Base-by-base conservation (phyloP, 2,113 vertebrate genomes). In the Cyprinus carpio region DNA sequence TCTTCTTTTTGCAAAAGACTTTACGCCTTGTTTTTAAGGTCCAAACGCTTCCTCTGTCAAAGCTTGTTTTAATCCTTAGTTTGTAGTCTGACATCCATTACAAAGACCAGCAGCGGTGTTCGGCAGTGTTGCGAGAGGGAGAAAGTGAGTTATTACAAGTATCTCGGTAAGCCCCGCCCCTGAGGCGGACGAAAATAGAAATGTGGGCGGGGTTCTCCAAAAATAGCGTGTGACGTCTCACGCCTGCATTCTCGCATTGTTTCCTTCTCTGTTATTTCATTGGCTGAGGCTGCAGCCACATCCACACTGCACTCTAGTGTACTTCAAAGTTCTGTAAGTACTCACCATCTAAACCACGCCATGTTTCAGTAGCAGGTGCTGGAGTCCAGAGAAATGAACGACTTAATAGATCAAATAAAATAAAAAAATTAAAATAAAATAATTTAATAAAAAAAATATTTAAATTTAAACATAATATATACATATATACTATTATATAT, bases 211-310 rank as follows among this genome's bases (percentile, higher is more conserved):
- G 88, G 72, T 78, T 89, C 90, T 91, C 94, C 93, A 92, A 94
- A 95, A 95, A 95, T 95, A 95, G 93, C 89, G 49, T 87, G 87
- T 77, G 91, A 92, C 92, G 93, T 91, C 88, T 91, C 91, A 86
- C 88, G 62, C 82, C 82, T 89, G 89, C 89, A 90, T 85, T 85
- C 85, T 82, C 72, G 89, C 88, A 92, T 93, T 93, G 92, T 94
- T 91, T 92, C 75, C 83, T 86, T 88, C 74, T 31, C 83, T 43
- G 82, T 77, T 54, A 29, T 89, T 84, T 83, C 43, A 90, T 89
- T 92, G 90, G 81, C 84, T 85, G 75, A 27, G 75, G 23, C 69
- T 43, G 80, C 84, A 88, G 87, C 89, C 91, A 51, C 37, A 72
- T 89, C 20, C 54, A 69, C 31, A 82, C 46, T 72, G 65, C 81